Conservation (phyloP, 2,113 vertebrate species). For the Nyctibius bracteatus region DNA sequence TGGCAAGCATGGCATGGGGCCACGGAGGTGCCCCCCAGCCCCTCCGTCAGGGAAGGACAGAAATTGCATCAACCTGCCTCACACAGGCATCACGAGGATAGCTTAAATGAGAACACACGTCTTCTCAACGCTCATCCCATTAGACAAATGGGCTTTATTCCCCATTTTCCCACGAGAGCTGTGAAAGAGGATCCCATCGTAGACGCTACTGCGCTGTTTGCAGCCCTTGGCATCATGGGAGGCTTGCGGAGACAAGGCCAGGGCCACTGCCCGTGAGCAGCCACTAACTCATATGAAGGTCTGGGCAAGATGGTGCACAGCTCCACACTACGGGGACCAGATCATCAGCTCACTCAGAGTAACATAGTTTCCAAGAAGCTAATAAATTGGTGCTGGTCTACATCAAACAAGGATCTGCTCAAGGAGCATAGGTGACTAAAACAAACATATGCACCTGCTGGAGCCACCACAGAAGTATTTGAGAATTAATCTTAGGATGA, state of each 20-base stretch:
- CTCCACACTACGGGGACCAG: background rate
- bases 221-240: background rate
- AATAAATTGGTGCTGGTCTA: background rate
- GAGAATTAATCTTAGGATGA: background rate
- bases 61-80: background rate
- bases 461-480: background rate
- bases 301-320: background rate
- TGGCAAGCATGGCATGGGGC: background rate
- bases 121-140: background rate
- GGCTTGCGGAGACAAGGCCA: background rate
- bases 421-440: background rate
- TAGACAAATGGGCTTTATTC: background rate
- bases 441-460: background rate
- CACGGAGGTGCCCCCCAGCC: background rate
- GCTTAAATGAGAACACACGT: background rate
- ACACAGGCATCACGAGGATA: background rate
- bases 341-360: background rate
- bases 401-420: background rate
- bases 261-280: fast-evolving
- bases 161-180: background rate
- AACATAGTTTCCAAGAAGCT: background rate
- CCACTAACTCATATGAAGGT: background rate
- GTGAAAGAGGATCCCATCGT: background rate
- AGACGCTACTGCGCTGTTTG: background rate
- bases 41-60: background rate